Evolutionary conservation across 2,888 invertebrate species (phyloP), one percentile per base, ranked within the genome.

Genomic region (Amphipoea lucens): DNA sequence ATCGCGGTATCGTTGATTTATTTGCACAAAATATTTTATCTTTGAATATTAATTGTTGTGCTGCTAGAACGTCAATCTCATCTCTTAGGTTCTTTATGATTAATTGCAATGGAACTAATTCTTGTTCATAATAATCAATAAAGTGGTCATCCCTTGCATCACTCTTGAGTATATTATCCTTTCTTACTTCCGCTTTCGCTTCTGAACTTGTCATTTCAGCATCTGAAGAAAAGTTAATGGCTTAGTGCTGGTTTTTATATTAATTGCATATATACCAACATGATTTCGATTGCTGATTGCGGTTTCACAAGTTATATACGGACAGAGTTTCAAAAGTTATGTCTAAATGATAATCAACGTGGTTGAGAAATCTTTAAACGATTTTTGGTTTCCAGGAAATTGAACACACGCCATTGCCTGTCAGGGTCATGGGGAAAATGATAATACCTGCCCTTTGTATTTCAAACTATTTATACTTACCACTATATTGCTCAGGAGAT

Each of bases 31-130:
- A 36, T 60, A 92, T 81, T 79, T 89, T 91, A 29, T 93, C 91
- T 80, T 88, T 93, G 2, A 93, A 82, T 67, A 89, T 51, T 62
- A 87, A 85, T 83, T 94, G 93, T 63, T 95, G 93, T 12, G 87
- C 67, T 62, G 91, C 86, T 42, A 96, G 86, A 66, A 74, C 74
- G 51, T 95, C 93, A 42, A 96, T 89, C 73, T 96, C 95, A 67
- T 92, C 82, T 88, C 92, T 94, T 29, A 96, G 88, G 71, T 89
- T 88, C 76, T 90, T 92, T 45, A 96, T 95, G 12, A 91, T 90
- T n/a, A 88, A 87, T 86, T 94, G 92, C 54, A 96, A 86, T 2
- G 96, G 95, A 62, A 96, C 48, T 63, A 96, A 87, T 82, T 95
- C 94, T 67, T 93, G 84, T 84, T 95, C 93, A 78, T 95, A 95